Evolutionary conservation across 2,113 vertebrate species (phyloP).

Genomic region (Procavia capensis): DNA sequence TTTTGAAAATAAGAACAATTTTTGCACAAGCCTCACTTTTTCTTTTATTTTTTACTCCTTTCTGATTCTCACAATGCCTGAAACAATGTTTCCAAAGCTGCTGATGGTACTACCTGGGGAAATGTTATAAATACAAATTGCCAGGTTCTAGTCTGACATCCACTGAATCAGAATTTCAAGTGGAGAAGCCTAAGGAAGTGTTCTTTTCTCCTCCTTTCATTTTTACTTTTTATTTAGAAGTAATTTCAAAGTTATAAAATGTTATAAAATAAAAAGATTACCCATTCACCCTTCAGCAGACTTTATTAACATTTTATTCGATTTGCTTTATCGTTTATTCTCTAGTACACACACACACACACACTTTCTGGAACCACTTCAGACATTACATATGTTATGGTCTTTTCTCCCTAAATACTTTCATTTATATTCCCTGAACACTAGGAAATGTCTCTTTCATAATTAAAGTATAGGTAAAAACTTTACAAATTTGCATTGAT

Average conservation of each 20-base stretch:
- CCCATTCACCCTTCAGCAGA: background rate
- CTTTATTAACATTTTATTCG: background rate
- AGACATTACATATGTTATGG: background rate
- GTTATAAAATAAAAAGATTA: background rate
- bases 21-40: background rate
- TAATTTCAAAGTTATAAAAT: constrained; percentile 46
- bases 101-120: background rate
- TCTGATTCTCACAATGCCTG: constrained; percentile 13
- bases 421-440: background rate
- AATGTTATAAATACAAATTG: background rate
- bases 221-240: constrained; percentile 39
- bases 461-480: background rate
- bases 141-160: background rate
- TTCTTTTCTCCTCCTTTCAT: background rate
- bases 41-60: background rate
- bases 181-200: background rate
- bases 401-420: background rate
- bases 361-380: background rate
- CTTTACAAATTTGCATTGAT: constrained; percentile 6
- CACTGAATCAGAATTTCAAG: background rate
- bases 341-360: background rate
- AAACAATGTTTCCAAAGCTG: background rate
- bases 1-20: background rate
- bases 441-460: background rate
- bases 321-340: background rate